Evolutionary conservation across 2,113 vertebrate genomes (phyloP).

Genomic region (Dipodomys stephensi): DNA sequence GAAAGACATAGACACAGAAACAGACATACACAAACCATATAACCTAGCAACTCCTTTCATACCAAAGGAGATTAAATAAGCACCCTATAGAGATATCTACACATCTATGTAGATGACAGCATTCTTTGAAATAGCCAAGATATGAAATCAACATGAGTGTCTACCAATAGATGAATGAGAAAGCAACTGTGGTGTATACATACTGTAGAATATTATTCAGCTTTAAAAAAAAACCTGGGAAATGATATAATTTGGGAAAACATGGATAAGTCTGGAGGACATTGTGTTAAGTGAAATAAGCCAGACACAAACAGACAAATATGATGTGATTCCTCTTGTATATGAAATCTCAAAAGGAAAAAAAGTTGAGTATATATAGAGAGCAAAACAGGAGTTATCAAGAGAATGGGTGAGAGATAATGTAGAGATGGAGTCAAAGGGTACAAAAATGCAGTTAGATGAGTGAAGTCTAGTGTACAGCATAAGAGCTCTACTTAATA

Average conservation of each 20-base stretch:
- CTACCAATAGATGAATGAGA: background rate
- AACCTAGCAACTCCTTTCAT: background rate
- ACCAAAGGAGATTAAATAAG: background rate
- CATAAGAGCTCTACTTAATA: background rate
- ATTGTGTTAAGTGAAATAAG: conserved; percentile 25
- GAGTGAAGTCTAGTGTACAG: background rate
- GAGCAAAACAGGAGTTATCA: background rate
- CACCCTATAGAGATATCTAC: background rate
- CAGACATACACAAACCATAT: background rate
- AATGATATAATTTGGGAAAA: background rate
- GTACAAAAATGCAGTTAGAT: background rate
- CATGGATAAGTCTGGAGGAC: background rate
- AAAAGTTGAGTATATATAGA: background rate
- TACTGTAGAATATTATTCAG: background rate
- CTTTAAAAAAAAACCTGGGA: background rate
- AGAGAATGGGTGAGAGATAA: background rate
- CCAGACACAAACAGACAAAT: background rate
- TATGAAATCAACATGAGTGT: background rate
- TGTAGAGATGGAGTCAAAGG: background rate
- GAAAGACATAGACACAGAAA: too few relatives aligned
- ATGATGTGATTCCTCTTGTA: background rate
- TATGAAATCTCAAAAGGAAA: background rate
- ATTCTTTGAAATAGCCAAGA: background rate
- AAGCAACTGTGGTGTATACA: background rate
- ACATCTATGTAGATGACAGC: background rate